Percentiles rank a stretch among this genome's conserved stretches.
Conservation (phyloP, 2,113 vertebrate species). For the Otocyon megalotis region DNA sequence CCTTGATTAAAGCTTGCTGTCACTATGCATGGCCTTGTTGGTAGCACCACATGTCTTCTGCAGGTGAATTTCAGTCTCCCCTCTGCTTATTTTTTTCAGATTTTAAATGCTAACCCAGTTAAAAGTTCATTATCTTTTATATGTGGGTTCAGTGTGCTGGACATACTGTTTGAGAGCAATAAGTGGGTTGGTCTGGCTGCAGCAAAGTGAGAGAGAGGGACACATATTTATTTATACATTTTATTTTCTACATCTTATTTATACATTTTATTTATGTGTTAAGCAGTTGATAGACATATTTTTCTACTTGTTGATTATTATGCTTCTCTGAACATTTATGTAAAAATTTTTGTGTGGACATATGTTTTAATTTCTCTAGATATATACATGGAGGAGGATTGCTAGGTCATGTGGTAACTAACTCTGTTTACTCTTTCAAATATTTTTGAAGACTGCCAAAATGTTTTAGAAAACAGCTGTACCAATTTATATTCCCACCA, state of each 20-base stretch:
- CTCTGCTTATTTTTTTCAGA: neutral
- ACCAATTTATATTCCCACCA: neutral
- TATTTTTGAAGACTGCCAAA: neutral
- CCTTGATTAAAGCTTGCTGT: neutral
- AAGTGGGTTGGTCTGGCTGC: neutral
- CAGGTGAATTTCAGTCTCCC: neutral
- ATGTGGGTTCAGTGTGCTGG: neutral
- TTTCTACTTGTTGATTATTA: neutral
- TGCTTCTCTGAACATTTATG: neutral
- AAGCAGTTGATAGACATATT: neutral
- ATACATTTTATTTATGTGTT: neutral
- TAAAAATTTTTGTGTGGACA: neutral
- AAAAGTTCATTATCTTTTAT: neutral
- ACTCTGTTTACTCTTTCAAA: neutral
- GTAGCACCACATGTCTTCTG: neutral
- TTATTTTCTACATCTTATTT: too few species aligned
- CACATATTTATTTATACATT: neutral
- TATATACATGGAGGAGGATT: neutral
- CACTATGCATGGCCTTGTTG: neutral
- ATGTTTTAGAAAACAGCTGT: neutral
- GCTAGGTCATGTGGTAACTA: neutral
- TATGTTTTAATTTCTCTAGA: neutral
- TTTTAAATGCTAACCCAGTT: neutral
- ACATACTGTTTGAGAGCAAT: neutral
- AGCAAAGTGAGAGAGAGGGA: neutral